A percentile compares a stretch with the other conserved stretches of the same genome.
phyloP scores from a whole-genome alignment of 2,797 vertebrate genomes.

The Helicolenus hilgendorfi region DNA sequence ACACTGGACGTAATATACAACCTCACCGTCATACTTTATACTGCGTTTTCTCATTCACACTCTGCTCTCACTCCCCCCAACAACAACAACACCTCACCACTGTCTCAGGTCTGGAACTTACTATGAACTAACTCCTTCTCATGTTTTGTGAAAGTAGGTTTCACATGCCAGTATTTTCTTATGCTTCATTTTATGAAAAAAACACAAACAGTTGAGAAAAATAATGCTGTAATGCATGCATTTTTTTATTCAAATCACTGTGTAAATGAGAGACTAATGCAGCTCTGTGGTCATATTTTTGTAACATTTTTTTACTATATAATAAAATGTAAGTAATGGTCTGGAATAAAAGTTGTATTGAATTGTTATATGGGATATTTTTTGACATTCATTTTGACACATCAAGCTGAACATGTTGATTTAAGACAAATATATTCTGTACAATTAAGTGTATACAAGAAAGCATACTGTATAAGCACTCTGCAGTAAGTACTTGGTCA shows the following conservation, averaged over 20 bases:
- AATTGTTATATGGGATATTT: background rate
- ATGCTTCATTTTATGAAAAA: too few relatives aligned
- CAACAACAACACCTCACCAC: background rate
- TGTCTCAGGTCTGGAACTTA: background rate
- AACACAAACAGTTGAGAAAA: too few relatives aligned
- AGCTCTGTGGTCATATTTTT: background rate
- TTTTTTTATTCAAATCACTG: background rate
- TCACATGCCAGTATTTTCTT: background rate
- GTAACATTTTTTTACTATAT: background rate
- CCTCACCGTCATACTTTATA: background rate
- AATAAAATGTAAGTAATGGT: background rate
- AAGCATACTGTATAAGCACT: too few relatives aligned
- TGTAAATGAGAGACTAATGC: background rate
- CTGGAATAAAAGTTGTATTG: background rate
- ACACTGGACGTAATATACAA: background rate
- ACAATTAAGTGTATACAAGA: background rate
- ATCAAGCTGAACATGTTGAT: background rate
- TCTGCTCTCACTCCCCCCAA: background rate
- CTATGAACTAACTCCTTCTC: background rate
- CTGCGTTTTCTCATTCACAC: background rate
- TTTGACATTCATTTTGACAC: background rate
- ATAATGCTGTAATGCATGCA: fast-evolving
- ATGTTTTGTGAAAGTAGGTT: background rate
- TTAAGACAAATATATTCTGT: background rate
- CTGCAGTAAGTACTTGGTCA: too few relatives aligned